These are phyloP conservation scores for Panagrolaimus sp. DNA, from an alignment of 1,140 invertebrate species.

Conservation along the genomic window DNA sequence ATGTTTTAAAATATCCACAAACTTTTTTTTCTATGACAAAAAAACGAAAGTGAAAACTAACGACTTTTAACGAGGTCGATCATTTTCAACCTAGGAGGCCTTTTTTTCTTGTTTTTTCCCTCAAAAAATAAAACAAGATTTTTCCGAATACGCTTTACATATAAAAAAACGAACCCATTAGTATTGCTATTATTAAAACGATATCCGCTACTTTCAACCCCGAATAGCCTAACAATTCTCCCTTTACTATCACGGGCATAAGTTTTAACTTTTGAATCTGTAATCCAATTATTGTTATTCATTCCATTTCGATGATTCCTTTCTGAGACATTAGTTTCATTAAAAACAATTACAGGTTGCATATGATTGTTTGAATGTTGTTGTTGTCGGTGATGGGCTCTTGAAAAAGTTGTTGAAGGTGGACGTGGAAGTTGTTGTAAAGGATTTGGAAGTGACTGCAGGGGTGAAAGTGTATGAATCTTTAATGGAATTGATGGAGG, in stretches of 20 bases:
- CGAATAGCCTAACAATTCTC: constrained; percentile 4
- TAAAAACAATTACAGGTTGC: background rate
- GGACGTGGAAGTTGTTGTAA: background rate
- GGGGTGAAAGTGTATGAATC: background rate
- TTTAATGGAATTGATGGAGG: background rate
- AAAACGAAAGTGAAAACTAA: background rate
- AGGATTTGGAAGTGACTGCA: too few species aligned
- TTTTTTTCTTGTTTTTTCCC: too few species aligned
- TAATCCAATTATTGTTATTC: background rate
- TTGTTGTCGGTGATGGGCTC: too few species aligned
- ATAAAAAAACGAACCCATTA: background rate
- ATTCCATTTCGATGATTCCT: background rate
- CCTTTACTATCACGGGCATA: constrained; percentile 10
- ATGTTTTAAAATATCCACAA: too few species aligned
- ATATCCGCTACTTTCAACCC: constrained; percentile 14
- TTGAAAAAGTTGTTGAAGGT: too few species aligned
- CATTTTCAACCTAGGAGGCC: too few species aligned
- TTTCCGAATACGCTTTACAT: too few species aligned
- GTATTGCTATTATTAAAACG: constrained; percentile 2
- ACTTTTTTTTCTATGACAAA: too few species aligned
- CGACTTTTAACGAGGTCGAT: background rate
- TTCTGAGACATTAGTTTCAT: background rate
- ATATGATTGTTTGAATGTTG: background rate
- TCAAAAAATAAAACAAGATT: too few species aligned
- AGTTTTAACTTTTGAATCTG: constrained; percentile 6